phyloP scores from a whole-genome alignment of 2,113 vertebrate genomes.

The Salvelinus fontinalis region DNA sequence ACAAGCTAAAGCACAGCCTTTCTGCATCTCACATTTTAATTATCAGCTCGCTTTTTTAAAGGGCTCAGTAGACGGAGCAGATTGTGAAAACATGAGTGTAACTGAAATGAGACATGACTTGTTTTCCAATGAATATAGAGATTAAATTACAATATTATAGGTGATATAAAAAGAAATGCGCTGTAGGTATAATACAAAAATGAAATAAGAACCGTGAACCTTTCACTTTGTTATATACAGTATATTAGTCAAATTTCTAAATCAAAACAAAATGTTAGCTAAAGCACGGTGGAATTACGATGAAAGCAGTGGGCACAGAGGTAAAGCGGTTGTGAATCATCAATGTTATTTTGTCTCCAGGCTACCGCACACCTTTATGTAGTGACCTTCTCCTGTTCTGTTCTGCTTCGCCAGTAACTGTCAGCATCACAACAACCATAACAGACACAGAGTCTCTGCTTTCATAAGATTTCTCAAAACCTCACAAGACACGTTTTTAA shows the following conservation, averaged over 20 bases:
- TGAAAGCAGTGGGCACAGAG: slow-evolving; percentile 17
- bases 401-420: slow-evolving; percentile 32
- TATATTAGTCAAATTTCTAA: too few relatives aligned
- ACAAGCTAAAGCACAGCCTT: neutral
- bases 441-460: slow-evolving; percentile 26
- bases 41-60: neutral
- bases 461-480: neutral
- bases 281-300: slow-evolving; percentile 12
- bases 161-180: neutral
- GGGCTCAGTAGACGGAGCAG: neutral
- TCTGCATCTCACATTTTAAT: slow-evolving; percentile 11
- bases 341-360: slow-evolving; percentile 49
- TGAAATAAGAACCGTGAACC: neutral
- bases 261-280: neutral
- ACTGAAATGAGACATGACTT: slow-evolving; percentile 1
- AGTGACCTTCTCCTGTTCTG: slow-evolving; percentile 38
- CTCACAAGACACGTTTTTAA: neutral
- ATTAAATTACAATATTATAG: neutral
- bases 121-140: neutral
- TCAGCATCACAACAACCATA: slow-evolving; percentile 23
- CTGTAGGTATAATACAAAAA: neutral
- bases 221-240: neutral
- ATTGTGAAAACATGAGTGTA: neutral
- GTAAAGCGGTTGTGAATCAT: slow-evolving; percentile 37
- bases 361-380: slow-evolving; percentile 51